Percentiles rank a stretch among this genome's conserved stretches.
phyloP scores from a whole-genome alignment of 2,113 vertebrate genomes.

The Cryptotis parvus region DNA sequence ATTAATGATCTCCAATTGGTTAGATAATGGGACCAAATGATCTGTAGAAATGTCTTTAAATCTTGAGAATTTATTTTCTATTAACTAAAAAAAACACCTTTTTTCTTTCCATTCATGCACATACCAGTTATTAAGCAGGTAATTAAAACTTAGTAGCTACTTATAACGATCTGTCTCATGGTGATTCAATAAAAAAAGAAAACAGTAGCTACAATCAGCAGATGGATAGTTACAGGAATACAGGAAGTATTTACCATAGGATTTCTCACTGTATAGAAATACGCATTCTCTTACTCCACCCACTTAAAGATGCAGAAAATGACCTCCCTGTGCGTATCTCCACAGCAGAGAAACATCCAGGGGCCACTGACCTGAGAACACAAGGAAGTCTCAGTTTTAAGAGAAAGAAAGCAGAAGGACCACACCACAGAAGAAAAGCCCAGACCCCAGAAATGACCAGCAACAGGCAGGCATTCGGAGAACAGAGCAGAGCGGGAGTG shows the following conservation, averaged over 20 bases:
- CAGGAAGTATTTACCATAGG: conserved; percentile 26
- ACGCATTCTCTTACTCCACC: background rate
- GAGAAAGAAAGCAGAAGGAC: conserved; percentile 12
- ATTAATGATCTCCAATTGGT: conserved; percentile 31
- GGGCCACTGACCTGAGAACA: conserved; percentile 26
- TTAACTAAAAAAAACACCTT: conserved; percentile 17
- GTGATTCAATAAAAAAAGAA: too few relatives aligned
- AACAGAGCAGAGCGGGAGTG: conserved; percentile 28
- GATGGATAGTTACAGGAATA: background rate
- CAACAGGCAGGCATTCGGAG: background rate
- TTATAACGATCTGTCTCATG: too few relatives aligned
- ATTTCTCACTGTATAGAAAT: conserved; percentile 32
- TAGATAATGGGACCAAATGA: conserved; percentile 33
- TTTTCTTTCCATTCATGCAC: conserved; percentile 17
- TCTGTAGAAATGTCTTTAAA: conserved; percentile 59
- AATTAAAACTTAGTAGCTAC: too few relatives aligned
- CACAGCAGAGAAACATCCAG: background rate
- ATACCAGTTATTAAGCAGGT: background rate
- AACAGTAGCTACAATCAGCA: conserved; percentile 22
- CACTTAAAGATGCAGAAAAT: conserved; percentile 55
- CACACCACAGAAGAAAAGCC: conserved; percentile 29
- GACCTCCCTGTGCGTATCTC: background rate
- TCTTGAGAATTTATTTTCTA: conserved; percentile 43
- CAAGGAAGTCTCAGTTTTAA: conserved; percentile 48
- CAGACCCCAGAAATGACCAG: background rate